phyloP scores from a whole-genome alignment of 2,888 invertebrate genomes.

The Creontiades dilutus region DNA sequence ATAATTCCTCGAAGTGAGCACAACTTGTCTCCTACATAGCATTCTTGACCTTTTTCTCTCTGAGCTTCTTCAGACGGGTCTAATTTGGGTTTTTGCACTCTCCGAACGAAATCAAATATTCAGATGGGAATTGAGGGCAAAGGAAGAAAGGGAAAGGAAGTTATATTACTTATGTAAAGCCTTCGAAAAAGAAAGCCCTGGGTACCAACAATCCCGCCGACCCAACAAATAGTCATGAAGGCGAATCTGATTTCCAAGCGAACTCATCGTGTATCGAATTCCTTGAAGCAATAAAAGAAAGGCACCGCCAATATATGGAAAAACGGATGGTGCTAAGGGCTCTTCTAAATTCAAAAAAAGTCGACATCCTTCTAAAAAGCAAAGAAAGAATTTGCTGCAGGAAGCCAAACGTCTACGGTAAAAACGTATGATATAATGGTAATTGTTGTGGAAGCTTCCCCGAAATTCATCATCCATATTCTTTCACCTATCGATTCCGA shows the following conservation, averaged over 20 bases:
- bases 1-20: constrained; percentile 24
- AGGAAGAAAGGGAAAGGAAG: not conserved
- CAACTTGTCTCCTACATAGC: not conserved
- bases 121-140: constrained; percentile 32
- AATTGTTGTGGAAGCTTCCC: too few species aligned
- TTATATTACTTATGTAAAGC: constrained; percentile 43
- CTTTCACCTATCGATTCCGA: too few species aligned
- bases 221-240: constrained; percentile 21
- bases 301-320: not conserved
- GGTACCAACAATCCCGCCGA: not conserved
- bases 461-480: too few species aligned
- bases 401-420: too few species aligned
- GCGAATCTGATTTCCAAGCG: not conserved
- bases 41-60: not conserved
- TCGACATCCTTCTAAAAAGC: too few species aligned
- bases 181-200: constrained; percentile 15
- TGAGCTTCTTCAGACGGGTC: not conserved
- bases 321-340: too few species aligned
- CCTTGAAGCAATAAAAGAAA: constrained; percentile 17
- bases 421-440: too few species aligned
- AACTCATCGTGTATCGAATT: constrained; percentile 2
- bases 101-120: constrained; percentile 43
- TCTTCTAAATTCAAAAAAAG: too few species aligned
- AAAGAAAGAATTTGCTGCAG: too few species aligned
- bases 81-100: constrained; percentile 46